Percentiles rank a stretch among this genome's conserved stretches.
Evolutionary conservation across 2,797 vertebrate genomes (phyloP).

Genomic region (Cirrhinus mrigala): DNA sequence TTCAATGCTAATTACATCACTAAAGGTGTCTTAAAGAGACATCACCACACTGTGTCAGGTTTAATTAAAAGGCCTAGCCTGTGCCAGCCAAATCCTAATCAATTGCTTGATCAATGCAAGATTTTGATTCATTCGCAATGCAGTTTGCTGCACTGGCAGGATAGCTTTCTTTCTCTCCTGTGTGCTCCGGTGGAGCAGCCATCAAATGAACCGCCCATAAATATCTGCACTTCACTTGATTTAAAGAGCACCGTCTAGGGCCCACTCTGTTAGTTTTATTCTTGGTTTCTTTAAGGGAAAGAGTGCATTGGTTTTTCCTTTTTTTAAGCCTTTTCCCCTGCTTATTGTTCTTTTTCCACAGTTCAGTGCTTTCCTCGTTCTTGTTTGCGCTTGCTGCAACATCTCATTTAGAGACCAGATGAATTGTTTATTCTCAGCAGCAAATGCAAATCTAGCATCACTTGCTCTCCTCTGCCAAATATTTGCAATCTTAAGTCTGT

Average conservation of each 20-base stretch:
- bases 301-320: background rate
- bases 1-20: slow-evolving; percentile 64
- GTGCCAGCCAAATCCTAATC: slow-evolving; percentile 58
- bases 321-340: slow-evolving; percentile 35
- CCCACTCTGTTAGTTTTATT: background rate
- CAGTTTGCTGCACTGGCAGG: slow-evolving; percentile 18
- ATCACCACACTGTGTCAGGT: slow-evolving; percentile 25
- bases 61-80: slow-evolving; percentile 62
- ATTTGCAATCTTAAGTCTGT: slow-evolving; percentile 30
- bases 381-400: slow-evolving; percentile 40
- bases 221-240: slow-evolving; percentile 43
- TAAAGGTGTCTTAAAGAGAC: slow-evolving; percentile 62
- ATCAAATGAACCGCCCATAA: slow-evolving; percentile 2
- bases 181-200: background rate
- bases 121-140: slow-evolving; percentile 58
- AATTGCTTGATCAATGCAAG: slow-evolving; percentile 60
- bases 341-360: slow-evolving; percentile 37
- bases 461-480: slow-evolving; percentile 35
- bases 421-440: slow-evolving; percentile 39
- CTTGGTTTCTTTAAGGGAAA: background rate
- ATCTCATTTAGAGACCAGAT: slow-evolving; percentile 39
- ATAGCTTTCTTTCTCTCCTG: background rate
- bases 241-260: slow-evolving; percentile 28
- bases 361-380: background rate
- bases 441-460: slow-evolving; percentile 49